These are phyloP conservation scores for Phodopus roborovskii DNA, from an alignment of 2,113 vertebrate species.

Conservation along the genomic window DNA sequence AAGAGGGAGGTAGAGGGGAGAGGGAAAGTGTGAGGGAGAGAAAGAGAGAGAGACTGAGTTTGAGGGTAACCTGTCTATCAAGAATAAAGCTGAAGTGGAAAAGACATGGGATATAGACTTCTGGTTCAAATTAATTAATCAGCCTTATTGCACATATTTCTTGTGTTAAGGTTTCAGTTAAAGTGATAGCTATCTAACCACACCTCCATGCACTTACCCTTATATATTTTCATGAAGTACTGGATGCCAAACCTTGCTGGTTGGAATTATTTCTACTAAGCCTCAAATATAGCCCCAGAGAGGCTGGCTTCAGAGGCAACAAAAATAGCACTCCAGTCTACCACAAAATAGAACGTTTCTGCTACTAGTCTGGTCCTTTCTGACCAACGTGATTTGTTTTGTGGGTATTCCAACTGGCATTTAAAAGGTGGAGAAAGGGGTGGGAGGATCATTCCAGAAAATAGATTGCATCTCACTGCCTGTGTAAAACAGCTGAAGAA, in stretches of 20 bases:
- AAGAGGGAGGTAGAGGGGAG: neutral
- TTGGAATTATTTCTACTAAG: slow-evolving; percentile 64
- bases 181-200: slow-evolving; percentile 28
- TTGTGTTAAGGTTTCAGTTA: slow-evolving; percentile 4
- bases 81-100: neutral
- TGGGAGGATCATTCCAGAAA: slow-evolving; percentile 43
- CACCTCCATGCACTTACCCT: neutral
- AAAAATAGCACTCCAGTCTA: slow-evolving; percentile 69
- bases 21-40: neutral
- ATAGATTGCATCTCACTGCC: neutral
- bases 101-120: neutral
- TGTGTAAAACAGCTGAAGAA: slow-evolving; percentile 40
- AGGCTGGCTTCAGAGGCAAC: slow-evolving; percentile 68
- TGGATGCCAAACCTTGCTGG: slow-evolving; percentile 70
- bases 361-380: slow-evolving; percentile 19
- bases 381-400: slow-evolving; percentile 46
- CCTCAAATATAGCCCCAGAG: slow-evolving; percentile 65
- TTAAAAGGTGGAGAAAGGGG: slow-evolving; percentile 41
- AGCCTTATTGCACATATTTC: slow-evolving; percentile 19
- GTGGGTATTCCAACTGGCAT: slow-evolving; percentile 45
- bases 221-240: neutral
- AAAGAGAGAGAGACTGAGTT: neutral
- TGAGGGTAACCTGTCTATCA: accelerated
- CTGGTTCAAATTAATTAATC: slow-evolving; percentile 46
- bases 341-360: slow-evolving; percentile 73